Conservation (phyloP, 2,113 vertebrate genomes). For the Phaethon lepturus region DNA sequence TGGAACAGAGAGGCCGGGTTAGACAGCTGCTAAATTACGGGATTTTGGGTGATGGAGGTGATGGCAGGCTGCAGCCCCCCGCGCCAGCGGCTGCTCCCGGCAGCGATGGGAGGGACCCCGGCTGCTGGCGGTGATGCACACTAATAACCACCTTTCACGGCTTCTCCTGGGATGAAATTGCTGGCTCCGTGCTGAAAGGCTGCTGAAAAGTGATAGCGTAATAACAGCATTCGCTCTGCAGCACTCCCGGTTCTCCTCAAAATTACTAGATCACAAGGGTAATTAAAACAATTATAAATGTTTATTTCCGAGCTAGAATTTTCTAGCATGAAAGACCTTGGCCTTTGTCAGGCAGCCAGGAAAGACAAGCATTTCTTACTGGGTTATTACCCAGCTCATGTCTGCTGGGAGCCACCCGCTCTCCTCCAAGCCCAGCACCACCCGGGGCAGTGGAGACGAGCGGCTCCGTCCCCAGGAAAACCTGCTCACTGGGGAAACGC, state of each 20-base stretch:
- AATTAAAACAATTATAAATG: constrained; percentile 78
- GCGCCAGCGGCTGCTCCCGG: neutral
- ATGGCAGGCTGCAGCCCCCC: neutral
- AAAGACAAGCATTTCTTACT: neutral
- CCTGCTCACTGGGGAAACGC: neutral
- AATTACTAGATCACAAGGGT: constrained; percentile 66
- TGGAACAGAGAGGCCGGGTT: neutral
- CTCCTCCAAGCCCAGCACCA: neutral
- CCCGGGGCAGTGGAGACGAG: neutral
- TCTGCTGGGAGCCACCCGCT: neutral
- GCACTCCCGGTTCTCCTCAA: constrained; percentile 54
- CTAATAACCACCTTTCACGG: constrained; percentile 29
- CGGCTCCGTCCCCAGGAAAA: neutral
- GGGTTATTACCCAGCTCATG: neutral
- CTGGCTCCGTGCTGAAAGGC: constrained; percentile 53
- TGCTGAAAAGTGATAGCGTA: constrained; percentile 75
- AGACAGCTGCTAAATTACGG: neutral
- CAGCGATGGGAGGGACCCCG: neutral
- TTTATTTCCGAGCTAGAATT: constrained; percentile 64
- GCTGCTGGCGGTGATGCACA: neutral
- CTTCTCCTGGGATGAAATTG: constrained; percentile 71
- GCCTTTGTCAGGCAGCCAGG: neutral
- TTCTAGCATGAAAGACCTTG: constrained; percentile 59
- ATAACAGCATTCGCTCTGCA: constrained; percentile 68
- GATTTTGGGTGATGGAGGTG: neutral